A percentile compares a stretch with the other conserved stretches of the same genome.
These are phyloP conservation scores for Clarias batrachus DNA, from an alignment of 2,113 vertebrate genomes.

Conservation along the genomic window DNA sequence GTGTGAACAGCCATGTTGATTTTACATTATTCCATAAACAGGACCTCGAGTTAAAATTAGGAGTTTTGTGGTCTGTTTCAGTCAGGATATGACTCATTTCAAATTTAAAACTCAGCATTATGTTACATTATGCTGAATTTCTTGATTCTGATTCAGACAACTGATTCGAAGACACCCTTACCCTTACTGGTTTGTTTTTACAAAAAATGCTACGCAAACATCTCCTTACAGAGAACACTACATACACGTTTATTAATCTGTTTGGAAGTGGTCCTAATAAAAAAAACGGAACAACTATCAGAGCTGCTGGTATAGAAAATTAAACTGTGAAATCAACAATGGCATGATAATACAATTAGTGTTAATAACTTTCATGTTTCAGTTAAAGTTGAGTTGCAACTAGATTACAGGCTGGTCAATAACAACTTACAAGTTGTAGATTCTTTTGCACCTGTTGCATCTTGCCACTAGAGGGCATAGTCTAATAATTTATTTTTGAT, in stretches of 20 bases:
- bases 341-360: not conserved
- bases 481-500: not conserved
- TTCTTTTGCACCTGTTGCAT: not conserved
- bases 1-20: too few relatives aligned
- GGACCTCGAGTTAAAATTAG: not conserved
- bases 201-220: not conserved
- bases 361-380: not conserved
- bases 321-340: not conserved
- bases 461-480: slow-evolving; percentile 27
- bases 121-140: too few relatives aligned
- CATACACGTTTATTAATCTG: not conserved
- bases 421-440: not conserved
- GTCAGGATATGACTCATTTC: not conserved
- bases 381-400: not conserved
- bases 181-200: not conserved
- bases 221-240: not conserved
- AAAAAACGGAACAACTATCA: not conserved
- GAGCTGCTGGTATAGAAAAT: not conserved
- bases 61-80: not conserved
- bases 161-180: not conserved
- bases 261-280: not conserved
- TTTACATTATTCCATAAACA: not conserved
- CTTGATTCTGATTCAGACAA: not conserved
- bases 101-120: not conserved
- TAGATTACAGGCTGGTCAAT: not conserved